phyloP scores from a whole-genome alignment of 2,797 vertebrate genomes.

The Lepilemur ruficaudatus region DNA sequence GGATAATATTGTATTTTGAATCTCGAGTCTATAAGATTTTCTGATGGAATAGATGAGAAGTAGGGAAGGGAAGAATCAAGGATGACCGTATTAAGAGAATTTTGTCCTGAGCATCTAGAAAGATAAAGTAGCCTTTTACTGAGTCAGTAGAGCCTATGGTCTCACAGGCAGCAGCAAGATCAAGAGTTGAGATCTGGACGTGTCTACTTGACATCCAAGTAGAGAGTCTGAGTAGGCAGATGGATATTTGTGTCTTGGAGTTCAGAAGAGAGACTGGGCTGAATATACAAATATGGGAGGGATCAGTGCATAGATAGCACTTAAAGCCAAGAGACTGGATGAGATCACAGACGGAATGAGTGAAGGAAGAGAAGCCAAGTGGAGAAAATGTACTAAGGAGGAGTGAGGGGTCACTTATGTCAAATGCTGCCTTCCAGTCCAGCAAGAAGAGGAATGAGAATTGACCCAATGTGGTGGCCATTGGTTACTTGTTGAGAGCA shows the following conservation, averaged over 20 bases:
- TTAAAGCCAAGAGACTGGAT: not conserved
- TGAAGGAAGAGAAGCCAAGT: not conserved
- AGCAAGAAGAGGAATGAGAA: not conserved
- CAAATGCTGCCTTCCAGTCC: not conserved
- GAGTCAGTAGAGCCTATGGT: not conserved
- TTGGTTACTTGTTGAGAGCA: not conserved
- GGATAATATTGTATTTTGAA: not conserved
- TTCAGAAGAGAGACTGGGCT: not conserved
- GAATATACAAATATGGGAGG: not conserved
- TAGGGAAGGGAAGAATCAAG: not conserved
- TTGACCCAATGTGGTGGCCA: not conserved
- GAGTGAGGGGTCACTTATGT: not conserved
- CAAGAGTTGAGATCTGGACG: not conserved
- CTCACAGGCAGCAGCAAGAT: not conserved
- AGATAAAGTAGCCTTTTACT: not conserved
- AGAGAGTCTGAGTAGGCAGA: not conserved
- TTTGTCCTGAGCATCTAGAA: not conserved
- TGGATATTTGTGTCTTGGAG: not conserved
- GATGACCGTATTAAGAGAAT: not conserved
- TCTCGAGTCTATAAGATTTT: not conserved
- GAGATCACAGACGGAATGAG: not conserved
- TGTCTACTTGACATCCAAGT: not conserved
- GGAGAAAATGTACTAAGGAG: not conserved
- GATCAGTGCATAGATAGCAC: not conserved
- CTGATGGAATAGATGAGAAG: not conserved